These are phyloP conservation scores for Tetragonula carbonaria DNA, from an alignment of 2,888 invertebrate species.

Conservation along the genomic window DNA sequence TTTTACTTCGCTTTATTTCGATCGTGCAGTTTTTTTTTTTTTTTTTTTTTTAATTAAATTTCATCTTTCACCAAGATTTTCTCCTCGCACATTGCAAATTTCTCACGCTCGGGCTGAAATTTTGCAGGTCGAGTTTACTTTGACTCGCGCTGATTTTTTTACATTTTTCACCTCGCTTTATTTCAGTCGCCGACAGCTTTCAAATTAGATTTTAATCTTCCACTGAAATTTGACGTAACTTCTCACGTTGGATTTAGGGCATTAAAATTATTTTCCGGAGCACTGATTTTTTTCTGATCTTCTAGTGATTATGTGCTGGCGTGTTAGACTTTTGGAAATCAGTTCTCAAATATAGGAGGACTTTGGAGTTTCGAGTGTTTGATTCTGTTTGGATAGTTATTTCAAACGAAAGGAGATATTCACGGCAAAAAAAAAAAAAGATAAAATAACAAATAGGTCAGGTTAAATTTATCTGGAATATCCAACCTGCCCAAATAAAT, in stretches of 20 bases:
- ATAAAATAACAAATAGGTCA: background rate
- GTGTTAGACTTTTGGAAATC: background rate
- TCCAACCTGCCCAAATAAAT: background rate
- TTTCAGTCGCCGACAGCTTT: too few relatives aligned
- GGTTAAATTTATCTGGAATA: background rate
- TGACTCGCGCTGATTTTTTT: too few relatives aligned
- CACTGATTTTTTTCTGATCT: background rate
- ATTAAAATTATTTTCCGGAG: background rate
- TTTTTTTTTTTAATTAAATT: background rate
- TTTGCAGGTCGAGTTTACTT: background rate
- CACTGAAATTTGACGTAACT: too few relatives aligned
- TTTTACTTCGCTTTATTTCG: background rate
- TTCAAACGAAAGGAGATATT: background rate
- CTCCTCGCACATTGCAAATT: too few relatives aligned
- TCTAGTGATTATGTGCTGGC: background rate
- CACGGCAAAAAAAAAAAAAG: background rate
- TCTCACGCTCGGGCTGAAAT: background rate
- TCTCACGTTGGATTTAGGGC: background rate
- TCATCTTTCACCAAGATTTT: too few relatives aligned
- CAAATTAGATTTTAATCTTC: too few relatives aligned
- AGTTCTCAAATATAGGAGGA: background rate
- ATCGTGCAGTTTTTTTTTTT: background rate
- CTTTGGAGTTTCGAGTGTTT: background rate
- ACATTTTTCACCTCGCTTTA: too few relatives aligned
- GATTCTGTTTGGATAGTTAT: background rate